phyloP scores from a whole-genome alignment of 2,113 vertebrate genomes.

The Formicarius rufipectus region DNA sequence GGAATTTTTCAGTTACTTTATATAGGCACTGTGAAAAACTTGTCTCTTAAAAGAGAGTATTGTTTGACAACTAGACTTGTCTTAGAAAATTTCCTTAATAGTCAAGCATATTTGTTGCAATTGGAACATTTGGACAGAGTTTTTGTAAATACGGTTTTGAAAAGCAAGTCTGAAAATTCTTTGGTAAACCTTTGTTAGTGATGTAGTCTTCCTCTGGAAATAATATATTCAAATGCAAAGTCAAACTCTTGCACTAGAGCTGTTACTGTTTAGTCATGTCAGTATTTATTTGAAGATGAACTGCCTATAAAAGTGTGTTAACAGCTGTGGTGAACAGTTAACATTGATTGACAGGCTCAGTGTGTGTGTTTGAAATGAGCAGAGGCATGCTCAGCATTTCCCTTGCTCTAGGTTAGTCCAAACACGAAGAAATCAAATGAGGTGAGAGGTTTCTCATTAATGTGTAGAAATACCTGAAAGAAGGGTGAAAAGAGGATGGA shows the following conservation, averaged over 20 bases:
- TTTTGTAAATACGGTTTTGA: neutral
- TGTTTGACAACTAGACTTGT: neutral
- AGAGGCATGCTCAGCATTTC: neutral
- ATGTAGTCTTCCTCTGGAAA: neutral
- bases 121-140: neutral
- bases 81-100: neutral
- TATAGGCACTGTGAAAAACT: neutral
- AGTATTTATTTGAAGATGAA: neutral
- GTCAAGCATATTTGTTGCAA: neutral
- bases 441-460: neutral
- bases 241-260: neutral
- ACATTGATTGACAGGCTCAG: neutral
- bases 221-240: neutral
- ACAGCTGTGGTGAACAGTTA: neutral
- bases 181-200: neutral
- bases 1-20: neutral
- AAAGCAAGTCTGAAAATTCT: neutral
- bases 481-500: neutral
- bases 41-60: neutral
- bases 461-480: neutral
- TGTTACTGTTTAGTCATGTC: neutral
- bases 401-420: neutral
- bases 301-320: neutral
- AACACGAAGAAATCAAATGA: neutral
- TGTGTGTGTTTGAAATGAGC: neutral